phyloP scores from a whole-genome alignment of 2,888 invertebrate genomes.

The Endotricha flammealis region DNA sequence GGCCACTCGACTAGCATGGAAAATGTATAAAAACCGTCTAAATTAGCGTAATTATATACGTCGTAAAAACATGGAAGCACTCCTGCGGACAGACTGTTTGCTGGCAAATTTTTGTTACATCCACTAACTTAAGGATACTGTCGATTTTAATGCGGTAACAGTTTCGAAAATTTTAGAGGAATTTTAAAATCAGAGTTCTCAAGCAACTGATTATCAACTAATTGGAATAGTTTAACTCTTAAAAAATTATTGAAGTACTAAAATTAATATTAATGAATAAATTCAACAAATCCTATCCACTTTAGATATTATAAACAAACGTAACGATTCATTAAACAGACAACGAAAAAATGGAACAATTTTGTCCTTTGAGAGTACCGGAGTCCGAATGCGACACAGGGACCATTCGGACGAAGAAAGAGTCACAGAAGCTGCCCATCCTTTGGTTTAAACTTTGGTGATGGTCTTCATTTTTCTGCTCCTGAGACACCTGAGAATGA shows the following conservation, averaged over 20 bases:
- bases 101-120: slow-evolving; percentile 47
- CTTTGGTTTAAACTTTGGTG: slow-evolving; percentile 57
- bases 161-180: background rate
- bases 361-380: slow-evolving; percentile 14
- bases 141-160: slow-evolving; percentile 5
- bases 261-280: slow-evolving; percentile 26
- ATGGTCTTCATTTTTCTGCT: slow-evolving; percentile 61
- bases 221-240: background rate
- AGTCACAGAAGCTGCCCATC: slow-evolving; percentile 9
- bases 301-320: too few relatives aligned
- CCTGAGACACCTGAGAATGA: slow-evolving; percentile 52
- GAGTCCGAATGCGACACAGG: slow-evolving; percentile 1
- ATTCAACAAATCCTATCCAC: slow-evolving; percentile 16
- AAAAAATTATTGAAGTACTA: slow-evolving; percentile 11
- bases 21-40: slow-evolving; percentile 59
- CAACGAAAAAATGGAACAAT: slow-evolving; percentile 13
- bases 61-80: slow-evolving; percentile 77
- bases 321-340: slow-evolving; percentile 11
- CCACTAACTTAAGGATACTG: slow-evolving; percentile 17
- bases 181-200: background rate
- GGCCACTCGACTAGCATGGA: slow-evolving; percentile 42
- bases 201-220: background rate
- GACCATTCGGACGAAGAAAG: slow-evolving; percentile 9
- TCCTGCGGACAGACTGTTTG: slow-evolving; percentile 74
- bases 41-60: slow-evolving; percentile 58